Base-by-base conservation (phyloP, 2,888 invertebrate genomes). In the Neoscelio sp. region DNA sequence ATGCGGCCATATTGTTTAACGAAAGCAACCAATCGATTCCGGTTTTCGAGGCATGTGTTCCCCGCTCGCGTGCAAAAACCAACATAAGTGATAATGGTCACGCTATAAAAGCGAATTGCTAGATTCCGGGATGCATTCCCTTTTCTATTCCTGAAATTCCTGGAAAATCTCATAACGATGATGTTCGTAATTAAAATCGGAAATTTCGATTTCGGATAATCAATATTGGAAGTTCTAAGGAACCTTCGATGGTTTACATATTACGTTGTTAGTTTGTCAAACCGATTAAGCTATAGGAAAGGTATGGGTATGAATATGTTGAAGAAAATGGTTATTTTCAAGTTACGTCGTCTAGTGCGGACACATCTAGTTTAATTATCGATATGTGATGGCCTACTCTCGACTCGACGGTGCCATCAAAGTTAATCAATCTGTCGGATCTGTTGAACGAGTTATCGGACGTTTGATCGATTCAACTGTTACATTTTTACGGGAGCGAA, bases 1-100 rank as follows among this genome's bases (percentile, higher is more conserved):
- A 64, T 44, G 35, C 17, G 28, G 77, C 79, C 80, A 80, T 75
- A 79, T 78, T 80, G 56, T 78, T 79, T 80, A 79, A 70, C 60
- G 78, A 75, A 80, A 78, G 74, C 67, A 78, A 67, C 76, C 74
- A 70, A 77, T 67, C 77, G 77, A 79, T 78, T 77, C 26, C 17
- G 35, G 28, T 58, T 65, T 52, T 60, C 42, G 20, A 17, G 44
- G 44, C 46, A 26, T 52, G 40, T 26, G 46, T 38, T 64, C 54
- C n/a, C 60, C 23, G 35, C 52, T 62, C 35, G 71, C 44, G 15
- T 50, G 15, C 17, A 38, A 30, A 40, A 44, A 42, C 28, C 8
- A 6, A 26, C 28, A 60, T 38, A 50, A 70, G 50, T 70, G 58
- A 48, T 60, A 38, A 40, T 40, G 40, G 17, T 13, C 23, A 54